Conservation (phyloP, 2,113 vertebrate species). For the Sorex araneus region DNA sequence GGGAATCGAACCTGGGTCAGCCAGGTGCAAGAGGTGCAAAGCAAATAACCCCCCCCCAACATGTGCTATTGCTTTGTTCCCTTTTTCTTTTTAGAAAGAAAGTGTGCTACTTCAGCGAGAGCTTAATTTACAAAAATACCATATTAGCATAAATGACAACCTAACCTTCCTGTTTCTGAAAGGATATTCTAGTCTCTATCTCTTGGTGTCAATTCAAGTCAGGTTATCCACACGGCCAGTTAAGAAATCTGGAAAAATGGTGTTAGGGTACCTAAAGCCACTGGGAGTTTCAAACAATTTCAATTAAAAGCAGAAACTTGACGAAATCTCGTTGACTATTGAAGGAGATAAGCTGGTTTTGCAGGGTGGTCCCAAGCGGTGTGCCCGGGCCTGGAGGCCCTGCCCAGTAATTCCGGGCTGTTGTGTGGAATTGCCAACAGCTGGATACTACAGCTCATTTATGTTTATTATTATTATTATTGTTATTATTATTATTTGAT, state of each 20-base stretch:
- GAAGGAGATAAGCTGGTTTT: not conserved
- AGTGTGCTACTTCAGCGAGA: slow-evolving; percentile 10
- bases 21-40: too few species aligned
- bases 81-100: too few species aligned
- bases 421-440: too few species aligned
- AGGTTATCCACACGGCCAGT: not conserved
- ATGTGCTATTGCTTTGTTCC: too few species aligned
- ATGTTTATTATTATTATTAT: too few species aligned
- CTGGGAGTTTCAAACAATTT: slow-evolving; percentile 19
- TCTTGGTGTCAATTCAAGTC: not conserved
- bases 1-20: too few species aligned
- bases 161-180: slow-evolving; percentile 1
- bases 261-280: not conserved
- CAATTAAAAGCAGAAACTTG: not conserved
- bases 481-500: too few species aligned
- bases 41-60: too few species aligned
- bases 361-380: too few species aligned
- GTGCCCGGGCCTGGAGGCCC: too few species aligned
- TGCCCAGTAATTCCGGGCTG: too few species aligned
- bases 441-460: too few species aligned
- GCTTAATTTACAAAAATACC: not conserved
- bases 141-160: not conserved
- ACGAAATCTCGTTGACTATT: not conserved
- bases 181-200: not conserved
- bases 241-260: not conserved